phyloP scores from a whole-genome alignment of 2,797 vertebrate genomes.

The Sorex maritimensis region DNA sequence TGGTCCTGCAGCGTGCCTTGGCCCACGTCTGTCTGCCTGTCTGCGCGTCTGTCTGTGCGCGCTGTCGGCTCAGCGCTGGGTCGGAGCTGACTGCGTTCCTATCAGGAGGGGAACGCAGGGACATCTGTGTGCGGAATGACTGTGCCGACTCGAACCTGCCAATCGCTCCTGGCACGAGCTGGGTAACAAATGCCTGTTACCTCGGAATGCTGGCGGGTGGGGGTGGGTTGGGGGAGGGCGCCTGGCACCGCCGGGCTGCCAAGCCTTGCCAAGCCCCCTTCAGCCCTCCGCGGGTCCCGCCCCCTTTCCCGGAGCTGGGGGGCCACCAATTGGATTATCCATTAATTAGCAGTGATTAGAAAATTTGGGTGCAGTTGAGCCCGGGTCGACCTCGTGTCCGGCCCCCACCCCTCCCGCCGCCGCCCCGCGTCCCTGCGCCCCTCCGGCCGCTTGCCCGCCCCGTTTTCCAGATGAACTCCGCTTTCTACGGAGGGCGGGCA shows the following conservation, averaged over 20 bases:
- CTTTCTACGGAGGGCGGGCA: conserved; percentile 62
- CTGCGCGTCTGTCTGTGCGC: conserved; percentile 16
- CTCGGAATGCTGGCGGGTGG: conserved; percentile 90
- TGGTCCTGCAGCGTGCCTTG: too few species aligned
- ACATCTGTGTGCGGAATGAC: conserved; percentile 91
- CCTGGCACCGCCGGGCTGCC: conserved; percentile 80
- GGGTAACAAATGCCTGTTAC: conserved; percentile 90
- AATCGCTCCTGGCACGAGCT: conserved; percentile 90
- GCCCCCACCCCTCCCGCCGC: background rate
- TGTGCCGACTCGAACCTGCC: conserved; percentile 90
- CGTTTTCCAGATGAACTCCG: conserved; percentile 65
- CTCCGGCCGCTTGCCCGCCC: background rate
- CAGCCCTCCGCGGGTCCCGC: conserved; percentile 60
- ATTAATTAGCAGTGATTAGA: conserved; percentile 82
- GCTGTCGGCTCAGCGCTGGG: conserved; percentile 82
- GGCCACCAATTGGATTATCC: conserved; percentile 77
- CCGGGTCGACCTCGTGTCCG: background rate
- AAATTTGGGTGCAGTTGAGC: conserved; percentile 74
- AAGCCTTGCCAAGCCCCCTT: conserved; percentile 81
- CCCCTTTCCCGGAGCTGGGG: conserved; percentile 65
- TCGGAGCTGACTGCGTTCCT: conserved; percentile 88
- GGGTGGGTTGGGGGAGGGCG: conserved; percentile 80
- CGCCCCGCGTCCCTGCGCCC: background rate
- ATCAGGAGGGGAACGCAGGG: conserved; percentile 90
- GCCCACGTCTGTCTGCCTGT: background rate